Base-by-base conservation (phyloP, 1,140 invertebrate genomes). In the Nasonia giraulti region DNA sequence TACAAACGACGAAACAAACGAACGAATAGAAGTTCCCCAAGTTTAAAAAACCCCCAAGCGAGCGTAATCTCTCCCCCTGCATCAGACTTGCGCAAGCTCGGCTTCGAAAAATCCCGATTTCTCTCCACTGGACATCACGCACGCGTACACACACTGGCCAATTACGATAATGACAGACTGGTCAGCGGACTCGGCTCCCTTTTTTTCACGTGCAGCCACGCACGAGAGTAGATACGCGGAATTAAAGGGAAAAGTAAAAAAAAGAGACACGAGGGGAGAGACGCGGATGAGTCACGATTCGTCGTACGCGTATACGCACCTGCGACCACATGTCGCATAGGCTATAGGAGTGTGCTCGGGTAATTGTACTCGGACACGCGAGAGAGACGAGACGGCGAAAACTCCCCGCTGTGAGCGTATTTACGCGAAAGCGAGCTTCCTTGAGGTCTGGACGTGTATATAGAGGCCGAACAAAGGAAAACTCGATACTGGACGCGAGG, bases 331-430 rank as follows among this genome's bases (percentile, higher is more conserved):
- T 76, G 73, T 78, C 62, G 55, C n/a, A 73, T 33, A 27, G 27
- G 27, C 27, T 27, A 27, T 27, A 37, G 33, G 33, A 37, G 33
- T 5, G 33, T n/a, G 55, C 23, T 14, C 37, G 23, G 11, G 75
- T 83, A 83, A 83, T 84, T 84, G 76, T 40, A 27, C 4, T 20
- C 10, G 33, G n/a, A 55, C 82, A 84, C 76, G 82, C 82, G 31
- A 83, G 55, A 83, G 55, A n/a, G 12, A n/a, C 55, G 14, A 62
- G 17, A 62, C 50, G n/a, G 31, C 73, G 23, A 44, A 37, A 47
- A n/a, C n/a, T 71, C 27, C 11, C 10, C 23, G 33, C 27, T 27
- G 27, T 1, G 79, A 40, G 79, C 73, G 79, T 50, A 81, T 62
- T 69, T 73, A 73, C 17, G 79, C 79, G 40, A 47, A 81, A 71